Evolutionary conservation across 2,888 invertebrate genomes (phyloP), one percentile per base, ranked within the genome.

Genomic region (Frankliniella intonsa): DNA sequence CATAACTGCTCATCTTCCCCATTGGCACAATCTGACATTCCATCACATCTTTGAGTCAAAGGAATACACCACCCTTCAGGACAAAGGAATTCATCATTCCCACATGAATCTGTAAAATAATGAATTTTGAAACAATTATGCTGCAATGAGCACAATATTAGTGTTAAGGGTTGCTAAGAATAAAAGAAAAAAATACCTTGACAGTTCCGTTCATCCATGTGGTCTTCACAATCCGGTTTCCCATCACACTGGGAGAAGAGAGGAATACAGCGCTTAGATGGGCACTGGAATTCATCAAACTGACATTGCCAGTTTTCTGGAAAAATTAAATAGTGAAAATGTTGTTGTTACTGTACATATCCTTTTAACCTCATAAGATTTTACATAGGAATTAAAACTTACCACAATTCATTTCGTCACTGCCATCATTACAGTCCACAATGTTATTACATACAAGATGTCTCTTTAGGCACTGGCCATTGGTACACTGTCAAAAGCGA

Each of bases 391-490:
- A 22, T 17, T 38, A 11, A 49, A 69, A 84, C 84, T 82, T 84
- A 85, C 85, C 84, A 81, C 85, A 85, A 38, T 84, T 83, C n/a
- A 82, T 85, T 87, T 92, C 92, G 85, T 92, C 92, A 84, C 89
- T 90, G 55, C 90, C 90, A 85, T 92, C 92, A 80, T 89, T 89
- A 85, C 92, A 92, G 84, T 92, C 91, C 9, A 88, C 86, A 82
- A 92, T 91, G 25, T 91, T 91, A 86, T 92, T 91, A 85, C 92
- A 92, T 0, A 92, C 92, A 17, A 91, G 87, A 85, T 91, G 89
- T 81, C 91, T 87, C 84, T 90, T 90, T 51, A 92, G 87, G 84
- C 92, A 92, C 84, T 91, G 90, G 0, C 91, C 91, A 85, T 88
- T 91, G 9, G 88, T 86, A 84, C 92, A 92, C 88, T 90, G 86